Conservation (phyloP, 2,888 invertebrate species). For the Tridacna gigas region DNA sequence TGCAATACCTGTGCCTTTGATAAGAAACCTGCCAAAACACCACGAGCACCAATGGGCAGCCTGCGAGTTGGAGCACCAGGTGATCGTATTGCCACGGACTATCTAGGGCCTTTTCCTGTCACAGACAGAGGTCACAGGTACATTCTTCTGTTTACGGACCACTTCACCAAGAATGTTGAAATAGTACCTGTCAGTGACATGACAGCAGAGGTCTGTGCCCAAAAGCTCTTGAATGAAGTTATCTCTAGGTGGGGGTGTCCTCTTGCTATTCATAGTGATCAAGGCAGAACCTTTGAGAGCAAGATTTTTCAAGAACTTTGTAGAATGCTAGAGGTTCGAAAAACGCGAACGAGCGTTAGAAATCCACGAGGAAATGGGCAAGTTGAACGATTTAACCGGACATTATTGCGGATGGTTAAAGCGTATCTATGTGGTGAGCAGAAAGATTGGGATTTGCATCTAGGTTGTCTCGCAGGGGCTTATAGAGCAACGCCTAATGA, state of each 20-base stretch:
- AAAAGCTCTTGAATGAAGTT: neutral
- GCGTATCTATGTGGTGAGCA: slow-evolving; percentile 46
- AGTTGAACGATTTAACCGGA: slow-evolving; percentile 14
- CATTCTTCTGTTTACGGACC: neutral
- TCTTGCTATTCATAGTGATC: neutral
- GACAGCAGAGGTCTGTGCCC: neutral
- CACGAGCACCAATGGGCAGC: neutral
- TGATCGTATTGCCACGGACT: neutral
- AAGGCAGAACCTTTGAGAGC: neutral
- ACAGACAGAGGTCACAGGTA: neutral
- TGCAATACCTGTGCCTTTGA: neutral
- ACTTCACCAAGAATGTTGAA: neutral
- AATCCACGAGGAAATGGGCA: neutral
- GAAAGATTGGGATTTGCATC: slow-evolving; percentile 54
- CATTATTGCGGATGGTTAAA: slow-evolving; percentile 50
- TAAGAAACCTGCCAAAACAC: neutral
- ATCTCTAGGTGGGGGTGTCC: neutral
- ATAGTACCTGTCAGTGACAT: neutral
- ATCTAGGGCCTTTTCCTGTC: neutral
- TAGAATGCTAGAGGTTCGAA: neutral
- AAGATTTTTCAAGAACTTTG: neutral
- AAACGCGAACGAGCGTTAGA: neutral
- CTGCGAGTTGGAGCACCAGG: neutral
- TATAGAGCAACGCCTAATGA: slow-evolving; percentile 54
- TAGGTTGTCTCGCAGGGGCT: slow-evolving; percentile 53